Base-by-base conservation (phyloP, 2,797 vertebrate genomes). In the Scomberomorus guttatus region DNA sequence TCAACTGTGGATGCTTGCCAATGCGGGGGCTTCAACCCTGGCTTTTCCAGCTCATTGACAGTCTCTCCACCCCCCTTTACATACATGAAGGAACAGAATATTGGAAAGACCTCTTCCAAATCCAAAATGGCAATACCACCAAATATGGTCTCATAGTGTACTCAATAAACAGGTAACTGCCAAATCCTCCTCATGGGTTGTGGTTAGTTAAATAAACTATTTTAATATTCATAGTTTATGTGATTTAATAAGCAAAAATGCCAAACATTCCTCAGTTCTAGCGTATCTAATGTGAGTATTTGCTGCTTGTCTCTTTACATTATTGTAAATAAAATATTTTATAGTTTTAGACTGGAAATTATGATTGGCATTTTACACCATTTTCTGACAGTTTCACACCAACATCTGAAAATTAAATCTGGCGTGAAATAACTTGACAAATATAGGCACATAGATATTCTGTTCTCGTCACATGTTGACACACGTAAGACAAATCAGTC, bases 1-100 rank as follows among this genome's bases (percentile, higher is more conserved):
- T 59, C 18, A 60, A 56, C 69, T 54, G 25, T 57, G 72, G 78
- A 86, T 25, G 72, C 5, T 18, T 50, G 79, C 84, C 73, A 76
- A 72, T 29, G 34, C 8, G 6, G 46, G 57, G 64, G 68, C 34
- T 62, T 77, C 32, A 83, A 57, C 69, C 59, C 29, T 52, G 11
- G 2, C 32, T 69, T 61, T 58, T 61, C 57, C 42, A n/a, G 37
- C 34, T 77, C 55, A 71, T 56, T 6, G 13, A 48, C 54, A 39
- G 18, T 57, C 64, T 50, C 60, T 60, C 25, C 6, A 14, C 20
- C 32, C 1, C 3, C n/a, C 65, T 63, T 79, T 69, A 34, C 44
- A 76, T 57, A 68, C 13, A 74, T 0, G 4, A 71, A 11, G 15
- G 0, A 57, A 51, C 32, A 17, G 12, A 70, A 48, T 18, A 48